Conservation (phyloP, 1,140 invertebrate genomes). For the Drosophila nasuta region DNA sequence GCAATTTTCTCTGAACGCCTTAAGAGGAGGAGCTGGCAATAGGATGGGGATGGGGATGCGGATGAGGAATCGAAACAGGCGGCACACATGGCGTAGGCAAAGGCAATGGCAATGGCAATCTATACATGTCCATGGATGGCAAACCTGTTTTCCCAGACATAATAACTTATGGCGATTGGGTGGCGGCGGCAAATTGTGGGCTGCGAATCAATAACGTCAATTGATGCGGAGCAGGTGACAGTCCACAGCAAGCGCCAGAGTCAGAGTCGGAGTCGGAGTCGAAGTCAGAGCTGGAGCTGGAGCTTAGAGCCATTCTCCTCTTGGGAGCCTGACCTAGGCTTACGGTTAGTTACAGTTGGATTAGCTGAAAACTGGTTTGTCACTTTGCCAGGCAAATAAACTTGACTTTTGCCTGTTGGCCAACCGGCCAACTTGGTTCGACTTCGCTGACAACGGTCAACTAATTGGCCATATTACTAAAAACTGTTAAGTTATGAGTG, state of each 20-base stretch:
- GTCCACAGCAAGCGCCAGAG: conserved; percentile 33
- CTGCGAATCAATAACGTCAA: conserved; percentile 77
- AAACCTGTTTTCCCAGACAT: conserved; percentile 73
- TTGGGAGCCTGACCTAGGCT: conserved; percentile 38
- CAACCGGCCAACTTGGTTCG: conserved; percentile 11
- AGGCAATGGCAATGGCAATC: conserved; percentile 70
- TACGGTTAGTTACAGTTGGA: conserved; percentile 53
- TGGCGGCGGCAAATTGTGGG: conserved; percentile 74
- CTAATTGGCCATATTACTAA: conserved; percentile 74
- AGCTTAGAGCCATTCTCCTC: conserved; percentile 8
- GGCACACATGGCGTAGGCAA: conserved; percentile 52
- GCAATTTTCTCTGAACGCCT: conserved; percentile 78
- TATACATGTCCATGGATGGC: conserved; percentile 62
- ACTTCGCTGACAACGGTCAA: conserved; percentile 57
- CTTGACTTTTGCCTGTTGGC: conserved; percentile 7
- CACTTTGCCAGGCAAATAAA: conserved; percentile 36
- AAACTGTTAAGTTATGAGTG: conserved; percentile 70
- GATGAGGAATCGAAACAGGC: conserved; percentile 7
- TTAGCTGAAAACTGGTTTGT: conserved; percentile 35
- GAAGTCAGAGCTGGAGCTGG: not conserved
- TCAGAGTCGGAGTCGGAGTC: conserved; percentile 17
- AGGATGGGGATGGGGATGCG: conserved; percentile 1
- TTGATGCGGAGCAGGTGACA: conserved; percentile 73
- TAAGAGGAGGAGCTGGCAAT: conserved; percentile 52
- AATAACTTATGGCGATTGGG: conserved; percentile 81